A percentile compares a stretch with the other conserved stretches of the same genome.
Evolutionary conservation across 1,140 invertebrate genomes (phyloP).

Genomic region (Eufriesea mexicana): DNA sequence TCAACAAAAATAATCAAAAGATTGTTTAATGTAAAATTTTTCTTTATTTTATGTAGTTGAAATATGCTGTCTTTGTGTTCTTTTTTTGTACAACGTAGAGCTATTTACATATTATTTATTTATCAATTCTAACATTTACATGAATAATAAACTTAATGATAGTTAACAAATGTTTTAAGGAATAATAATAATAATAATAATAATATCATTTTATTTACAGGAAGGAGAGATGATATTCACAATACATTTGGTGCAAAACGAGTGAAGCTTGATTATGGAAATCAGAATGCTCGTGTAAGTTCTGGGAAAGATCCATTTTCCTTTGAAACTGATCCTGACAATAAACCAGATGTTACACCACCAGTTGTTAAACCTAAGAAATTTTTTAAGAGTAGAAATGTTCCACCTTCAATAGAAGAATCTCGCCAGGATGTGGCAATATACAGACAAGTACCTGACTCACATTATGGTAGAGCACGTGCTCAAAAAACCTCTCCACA

Average conservation of each 20-base stretch:
- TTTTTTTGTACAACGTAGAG: background rate
- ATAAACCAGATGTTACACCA: constrained; percentile 69
- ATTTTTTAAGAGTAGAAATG: constrained; percentile 94
- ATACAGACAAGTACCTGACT: constrained; percentile 79
- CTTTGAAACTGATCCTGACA: constrained; percentile 78
- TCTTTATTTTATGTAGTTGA: background rate
- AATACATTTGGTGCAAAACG: constrained; percentile 73
- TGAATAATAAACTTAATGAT: background rate
- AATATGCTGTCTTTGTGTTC: background rate
- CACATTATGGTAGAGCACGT: constrained; percentile 72
- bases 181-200: constrained; percentile 15
- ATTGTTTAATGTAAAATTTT: background rate
- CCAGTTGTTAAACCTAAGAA: constrained; percentile 89
- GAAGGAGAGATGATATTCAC: constrained; percentile 75
- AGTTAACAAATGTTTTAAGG: background rate
- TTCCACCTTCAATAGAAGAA: constrained; percentile 82
- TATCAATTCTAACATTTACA: background rate
- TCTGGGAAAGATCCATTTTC: constrained; percentile 78
- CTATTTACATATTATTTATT: background rate
- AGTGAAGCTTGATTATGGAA: constrained; percentile 78
- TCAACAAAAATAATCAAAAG: background rate
- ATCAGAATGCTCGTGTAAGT: constrained; percentile 76
- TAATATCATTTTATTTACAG: constrained; percentile 62
- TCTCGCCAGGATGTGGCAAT: constrained; percentile 82
- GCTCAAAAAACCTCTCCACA: constrained; percentile 69